Conservation (phyloP, 1,140 invertebrate genomes). For the Drosophila nikananu region DNA sequence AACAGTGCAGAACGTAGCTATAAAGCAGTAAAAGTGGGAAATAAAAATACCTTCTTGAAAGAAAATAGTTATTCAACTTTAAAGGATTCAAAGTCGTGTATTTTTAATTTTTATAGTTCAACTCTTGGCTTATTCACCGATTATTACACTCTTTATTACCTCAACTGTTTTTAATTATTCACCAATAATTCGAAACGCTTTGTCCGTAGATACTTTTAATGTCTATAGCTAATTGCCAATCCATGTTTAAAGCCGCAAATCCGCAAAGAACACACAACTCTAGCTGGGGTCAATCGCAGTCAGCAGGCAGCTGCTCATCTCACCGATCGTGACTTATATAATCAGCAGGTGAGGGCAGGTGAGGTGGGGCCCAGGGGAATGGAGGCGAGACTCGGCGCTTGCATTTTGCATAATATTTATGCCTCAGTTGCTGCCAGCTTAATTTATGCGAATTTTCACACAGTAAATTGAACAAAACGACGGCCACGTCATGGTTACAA, state of each 20-base stretch:
- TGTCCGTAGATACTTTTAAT: constrained; percentile 12
- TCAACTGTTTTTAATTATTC: constrained; percentile 4
- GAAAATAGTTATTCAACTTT: not conserved
- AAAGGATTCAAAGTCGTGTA: not conserved
- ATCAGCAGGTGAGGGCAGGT: constrained; percentile 37
- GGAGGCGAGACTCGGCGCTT: constrained; percentile 43
- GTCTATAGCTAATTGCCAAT: constrained; percentile 66
- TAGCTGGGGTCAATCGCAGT: constrained; percentile 54
- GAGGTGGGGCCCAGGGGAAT: not conserved
- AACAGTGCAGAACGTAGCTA: constrained; percentile 1
- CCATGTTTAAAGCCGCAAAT: constrained; percentile 60
- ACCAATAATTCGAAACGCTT: constrained; percentile 1
- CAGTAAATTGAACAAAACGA: constrained; percentile 83
- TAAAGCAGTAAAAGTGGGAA: not conserved
- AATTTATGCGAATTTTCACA: constrained; percentile 83
- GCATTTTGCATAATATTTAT: constrained; percentile 82
- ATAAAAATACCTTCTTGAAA: not conserved
- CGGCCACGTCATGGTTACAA: constrained; percentile 47
- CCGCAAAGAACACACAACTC: constrained; percentile 43
- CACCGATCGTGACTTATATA: constrained; percentile 75
- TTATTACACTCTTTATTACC: not conserved
- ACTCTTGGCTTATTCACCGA: not conserved
- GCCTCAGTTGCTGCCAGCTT: constrained; percentile 62
- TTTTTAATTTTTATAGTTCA: not conserved
- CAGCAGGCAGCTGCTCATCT: constrained; percentile 60